Evolutionary conservation across 2,113 vertebrate genomes (phyloP).

Genomic region (Erinaceus europaeus): DNA sequence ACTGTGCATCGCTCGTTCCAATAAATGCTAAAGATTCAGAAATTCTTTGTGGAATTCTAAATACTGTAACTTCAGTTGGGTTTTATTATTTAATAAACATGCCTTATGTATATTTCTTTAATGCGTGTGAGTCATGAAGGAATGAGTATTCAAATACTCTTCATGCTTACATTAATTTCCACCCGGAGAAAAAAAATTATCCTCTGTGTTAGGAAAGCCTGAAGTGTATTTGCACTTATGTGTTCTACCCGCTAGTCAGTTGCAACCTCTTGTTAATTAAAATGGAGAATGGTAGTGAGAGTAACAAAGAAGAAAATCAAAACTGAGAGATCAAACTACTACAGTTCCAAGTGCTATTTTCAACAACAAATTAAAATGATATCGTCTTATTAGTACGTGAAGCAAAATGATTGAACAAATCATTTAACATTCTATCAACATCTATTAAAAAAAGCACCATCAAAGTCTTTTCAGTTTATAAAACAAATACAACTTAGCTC

Average conservation of each 20-base stretch:
- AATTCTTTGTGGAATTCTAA: background rate
- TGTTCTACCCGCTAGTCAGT: background rate
- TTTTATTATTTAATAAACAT: background rate
- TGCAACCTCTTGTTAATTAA: background rate
- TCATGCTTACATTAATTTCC: background rate
- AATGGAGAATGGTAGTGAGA: background rate
- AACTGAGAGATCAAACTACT: no score
- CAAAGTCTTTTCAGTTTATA: background rate
- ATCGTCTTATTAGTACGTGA: background rate
- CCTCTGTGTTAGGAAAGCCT: background rate
- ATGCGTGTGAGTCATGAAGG: background rate
- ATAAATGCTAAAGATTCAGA: background rate
- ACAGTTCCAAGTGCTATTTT: background rate
- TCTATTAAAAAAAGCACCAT: slow-evolving; percentile 28
- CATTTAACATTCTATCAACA: background rate
- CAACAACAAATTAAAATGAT: background rate
- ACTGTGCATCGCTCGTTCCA: background rate
- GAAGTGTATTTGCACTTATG: background rate
- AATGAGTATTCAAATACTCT: background rate
- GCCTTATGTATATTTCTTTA: background rate
- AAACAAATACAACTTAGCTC: slow-evolving; percentile 43
- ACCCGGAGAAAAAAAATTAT: background rate
- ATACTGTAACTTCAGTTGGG: background rate
- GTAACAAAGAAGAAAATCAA: background rate
- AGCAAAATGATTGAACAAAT: background rate